A percentile compares a stretch with the other conserved stretches of the same genome.
Evolutionary conservation across 2,113 vertebrate genomes (phyloP).

Genomic region (Grantiella picta): DNA sequence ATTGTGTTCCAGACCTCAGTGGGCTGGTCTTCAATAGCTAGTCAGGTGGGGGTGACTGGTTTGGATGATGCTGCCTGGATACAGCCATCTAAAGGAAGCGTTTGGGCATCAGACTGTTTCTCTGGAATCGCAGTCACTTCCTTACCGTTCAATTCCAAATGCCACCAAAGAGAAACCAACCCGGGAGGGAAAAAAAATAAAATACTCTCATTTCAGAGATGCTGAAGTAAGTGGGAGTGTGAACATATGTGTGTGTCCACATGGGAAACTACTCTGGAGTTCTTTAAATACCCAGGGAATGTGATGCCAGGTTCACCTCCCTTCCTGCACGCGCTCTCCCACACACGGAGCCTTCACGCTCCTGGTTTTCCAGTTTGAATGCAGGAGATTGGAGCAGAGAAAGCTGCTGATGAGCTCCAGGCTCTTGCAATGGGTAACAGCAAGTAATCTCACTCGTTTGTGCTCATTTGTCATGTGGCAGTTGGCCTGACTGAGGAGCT

Average conservation of each 20-base stretch:
- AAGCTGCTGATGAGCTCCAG: not conserved
- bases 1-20: not conserved
- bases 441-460: not conserved
- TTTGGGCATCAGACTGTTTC: not conserved
- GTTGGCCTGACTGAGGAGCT: not conserved
- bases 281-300: conserved; percentile 27
- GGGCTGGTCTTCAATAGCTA: not conserved
- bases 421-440: not conserved
- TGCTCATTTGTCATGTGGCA: not conserved
- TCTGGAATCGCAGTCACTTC: not conserved
- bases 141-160: not conserved
- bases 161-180: not conserved
- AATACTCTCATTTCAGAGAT: not conserved
- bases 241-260: conserved; percentile 51
- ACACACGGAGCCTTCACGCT: not conserved
- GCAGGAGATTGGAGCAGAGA: not conserved
- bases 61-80: not conserved
- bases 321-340: not conserved
- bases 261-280: conserved; percentile 36
- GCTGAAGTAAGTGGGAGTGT: conserved; percentile 38
- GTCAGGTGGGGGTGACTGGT: not conserved
- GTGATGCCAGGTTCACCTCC: not conserved
- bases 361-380: not conserved
- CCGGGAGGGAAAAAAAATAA: not conserved
- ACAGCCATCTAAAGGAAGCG: not conserved